Evolutionary conservation across 1,140 invertebrate genomes (phyloP), one percentile per base, ranked within the genome.

Genomic region (Drosophila kohkoa): DNA sequence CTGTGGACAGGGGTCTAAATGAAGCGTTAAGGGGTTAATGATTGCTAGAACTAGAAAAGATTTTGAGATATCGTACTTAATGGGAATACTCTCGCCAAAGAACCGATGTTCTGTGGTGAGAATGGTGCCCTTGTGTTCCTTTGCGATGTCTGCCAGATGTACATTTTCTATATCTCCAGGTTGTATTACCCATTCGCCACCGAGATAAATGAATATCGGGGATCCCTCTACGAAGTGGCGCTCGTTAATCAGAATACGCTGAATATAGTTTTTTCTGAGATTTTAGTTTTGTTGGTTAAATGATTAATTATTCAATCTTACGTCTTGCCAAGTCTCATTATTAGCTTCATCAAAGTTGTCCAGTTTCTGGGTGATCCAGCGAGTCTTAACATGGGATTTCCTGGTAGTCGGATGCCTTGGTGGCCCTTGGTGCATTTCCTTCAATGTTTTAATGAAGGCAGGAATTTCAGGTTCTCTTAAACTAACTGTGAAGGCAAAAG

Each of bases 71-170:
- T 3, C 41, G 11, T 43, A 43, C 41, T 81, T 91, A 48, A 95
- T 96, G 5, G 97, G 97, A 75, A 94, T 93, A 85, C 96, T 97
- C 74, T 95, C 81, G 30, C 97, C 97, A 92, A 97, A 98, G 92
- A 95, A 98, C 54, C 97, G 94, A 92, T 98, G 97, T 86, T 98
- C 97, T 1, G 97, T 94, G 67, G 95, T 95, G 60, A 95, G 93
- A 79, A 95, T 90, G n/a, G 93, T 93, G 4, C 96, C 97, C 46
- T 94, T 94, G 81, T 96, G 94, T 46, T 95, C 92, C 59, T 94
- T 94, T 25, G 94, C 96, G 73, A 95, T 93, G 25, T 94, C 93
- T 72, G 92, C 94, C 93, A 95, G 95, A 46, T 94, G 93, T 11
- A 95, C 95, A 3, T 69, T 79, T 45, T 80, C 69, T n/a, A 95